A percentile compares a stretch with the other conserved stretches of the same genome.
phyloP scores from a whole-genome alignment of 2,888 invertebrate genomes.

The Eutolmus rufibarbis region DNA sequence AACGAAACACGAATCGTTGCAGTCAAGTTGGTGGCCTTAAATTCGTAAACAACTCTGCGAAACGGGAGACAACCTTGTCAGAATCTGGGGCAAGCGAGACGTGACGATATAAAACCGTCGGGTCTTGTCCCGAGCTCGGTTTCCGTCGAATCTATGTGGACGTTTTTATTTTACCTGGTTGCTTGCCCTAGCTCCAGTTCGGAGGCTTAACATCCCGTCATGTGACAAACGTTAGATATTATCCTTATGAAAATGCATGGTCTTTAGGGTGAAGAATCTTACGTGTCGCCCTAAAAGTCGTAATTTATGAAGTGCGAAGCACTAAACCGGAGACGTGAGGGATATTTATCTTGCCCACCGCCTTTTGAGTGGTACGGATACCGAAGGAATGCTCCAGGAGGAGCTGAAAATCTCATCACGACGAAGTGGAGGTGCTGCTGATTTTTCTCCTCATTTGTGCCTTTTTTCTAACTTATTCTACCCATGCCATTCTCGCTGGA shows the following conservation, averaged over 20 bases:
- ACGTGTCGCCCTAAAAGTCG: constrained; percentile 44
- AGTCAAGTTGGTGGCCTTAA: not conserved
- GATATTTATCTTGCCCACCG: constrained; percentile 44
- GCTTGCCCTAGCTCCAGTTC: not conserved
- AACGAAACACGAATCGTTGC: not conserved
- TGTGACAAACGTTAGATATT: constrained; percentile 39
- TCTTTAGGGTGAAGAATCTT: constrained; percentile 45
- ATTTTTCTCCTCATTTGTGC: constrained; percentile 43
- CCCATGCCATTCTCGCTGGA: not conserved
- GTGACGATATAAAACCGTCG: constrained; percentile 29
- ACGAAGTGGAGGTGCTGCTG: constrained; percentile 29
- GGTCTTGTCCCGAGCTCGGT: not conserved
- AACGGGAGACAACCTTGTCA: not conserved
- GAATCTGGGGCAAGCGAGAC: not conserved
- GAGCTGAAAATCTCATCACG: constrained; percentile 44
- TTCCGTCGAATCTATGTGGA: constrained; percentile 1
- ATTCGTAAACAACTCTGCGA: not conserved
- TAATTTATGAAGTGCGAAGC: constrained; percentile 48
- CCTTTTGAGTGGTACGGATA: not conserved
- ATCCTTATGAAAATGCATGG: constrained; percentile 45
- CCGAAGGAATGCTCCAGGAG: not conserved
- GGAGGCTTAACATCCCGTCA: not conserved
- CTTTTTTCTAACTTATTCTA: constrained; percentile 22
- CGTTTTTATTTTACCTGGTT: constrained; percentile 17
- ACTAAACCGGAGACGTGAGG: constrained; percentile 45